Evolutionary conservation across 2,888 invertebrate species (phyloP), one percentile per base, ranked within the genome.

Genomic region (Eledona agricola): DNA sequence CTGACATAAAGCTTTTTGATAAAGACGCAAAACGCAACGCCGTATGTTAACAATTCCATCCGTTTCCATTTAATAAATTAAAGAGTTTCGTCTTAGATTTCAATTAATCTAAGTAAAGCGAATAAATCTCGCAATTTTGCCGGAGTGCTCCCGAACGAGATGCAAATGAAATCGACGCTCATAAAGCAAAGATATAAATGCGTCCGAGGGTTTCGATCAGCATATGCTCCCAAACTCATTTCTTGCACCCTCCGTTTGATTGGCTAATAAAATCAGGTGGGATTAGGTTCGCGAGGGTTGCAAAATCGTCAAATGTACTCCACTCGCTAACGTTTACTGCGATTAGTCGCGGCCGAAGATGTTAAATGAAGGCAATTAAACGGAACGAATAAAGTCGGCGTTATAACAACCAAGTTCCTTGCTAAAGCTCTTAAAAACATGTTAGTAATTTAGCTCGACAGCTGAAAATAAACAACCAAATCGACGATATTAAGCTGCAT

Each of bases 161-260:
- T 52, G 52, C 40, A 52, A 52, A 53, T 53, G 53, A 47, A 53
- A 53, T 53, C 38, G 53, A 42, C 35, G 17, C 46, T 40, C 46
- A 52, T 52, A 52, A 52, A 47, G 7, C 26, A 35, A 19, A 31
- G 35, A 35, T 35, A 35, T 35, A 47, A 22, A 38, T 34, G 22
- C n/a, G 13, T 43, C 42, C 51, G 51, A 51, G 40, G 42, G 43
- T 43, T 35, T 32, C 26, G 26, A 51, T 51, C 45, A 42, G 37
- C 51, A 51, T 51, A 51, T 45, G 45, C 35, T 35, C 29, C 9
- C 37, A 45, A 51, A 51, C 40, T 51, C 51, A 51, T 51, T 51
- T 37, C 51, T 51, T 51, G 43, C 43, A 37, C 43, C 35, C 35
- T 31, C 29, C 10, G 20, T 51, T 51, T 51, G 51, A 51, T 51